A percentile compares a stretch with the other conserved stretches of the same genome.
phyloP scores from a whole-genome alignment of 2,113 vertebrate species.

The Ginglymostoma cirratum region DNA sequence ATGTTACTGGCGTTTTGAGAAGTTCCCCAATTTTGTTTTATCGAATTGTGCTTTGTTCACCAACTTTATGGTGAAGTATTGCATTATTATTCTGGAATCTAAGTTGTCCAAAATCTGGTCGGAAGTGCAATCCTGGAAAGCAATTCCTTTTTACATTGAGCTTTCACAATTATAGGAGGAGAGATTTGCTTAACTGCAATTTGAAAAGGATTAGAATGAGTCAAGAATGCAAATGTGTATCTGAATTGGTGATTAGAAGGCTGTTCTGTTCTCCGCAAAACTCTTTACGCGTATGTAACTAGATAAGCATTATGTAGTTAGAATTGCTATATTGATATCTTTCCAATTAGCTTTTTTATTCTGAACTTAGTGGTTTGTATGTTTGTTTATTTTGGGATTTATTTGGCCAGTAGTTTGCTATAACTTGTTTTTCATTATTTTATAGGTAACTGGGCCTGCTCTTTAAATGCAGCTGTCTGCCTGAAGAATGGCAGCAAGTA shows the following conservation, averaged over 20 bases:
- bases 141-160: not conserved
- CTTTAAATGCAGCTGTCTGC: conserved; percentile 70
- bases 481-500: conserved; percentile 60
- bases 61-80: not conserved
- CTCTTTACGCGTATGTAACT: not conserved
- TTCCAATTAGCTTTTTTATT: not conserved
- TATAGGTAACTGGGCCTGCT: conserved; percentile 60
- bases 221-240: not conserved
- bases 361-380: not conserved
- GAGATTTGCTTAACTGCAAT: not conserved
- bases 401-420: not conserved
- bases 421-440: not conserved
- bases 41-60: not conserved
- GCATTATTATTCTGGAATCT: not conserved
- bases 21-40: not conserved
- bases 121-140: not conserved
- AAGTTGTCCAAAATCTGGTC: not conserved
- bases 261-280: not conserved
- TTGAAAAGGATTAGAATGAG: not conserved
- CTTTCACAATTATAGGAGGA: not conserved
- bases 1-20: not conserved
- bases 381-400: not conserved
- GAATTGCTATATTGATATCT: not conserved
- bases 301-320: not conserved
- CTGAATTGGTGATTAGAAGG: not conserved